Base-by-base conservation (phyloP, 2,888 invertebrate species). In the Tetranychus truncatus region DNA sequence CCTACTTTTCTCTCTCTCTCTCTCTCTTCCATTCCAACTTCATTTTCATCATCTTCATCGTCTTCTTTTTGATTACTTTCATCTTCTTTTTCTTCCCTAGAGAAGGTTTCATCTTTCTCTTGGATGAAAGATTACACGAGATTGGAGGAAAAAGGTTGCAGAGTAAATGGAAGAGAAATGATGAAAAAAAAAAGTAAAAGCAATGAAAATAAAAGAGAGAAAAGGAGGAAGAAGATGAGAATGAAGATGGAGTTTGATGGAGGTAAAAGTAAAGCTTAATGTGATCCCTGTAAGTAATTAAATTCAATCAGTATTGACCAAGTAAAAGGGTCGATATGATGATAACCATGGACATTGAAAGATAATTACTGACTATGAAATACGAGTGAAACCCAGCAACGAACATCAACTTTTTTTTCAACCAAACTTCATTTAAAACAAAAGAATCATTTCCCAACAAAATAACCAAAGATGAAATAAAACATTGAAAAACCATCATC, bases 11-110 rank as follows among this genome's bases (percentile, higher is more conserved):
- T 69, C 69, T 69, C 18, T 69, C 5, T 69, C 69, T 18, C 24
- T 20, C 69, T 20, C 20, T 20, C 18, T 15, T 24, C 11, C 69
- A 69, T 20, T 11, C n/a, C n/a, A 15, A 11, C 24, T 9, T 11
- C 15, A 24, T 11, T 69, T 69, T 24, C n/a, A 34, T 69, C 69
- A 15, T 24, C n/a, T 4, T 69, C 69, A 9, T 24, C 69, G 11
- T 69, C 69, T 24, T 20, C 55, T 55, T 55, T 55, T 15, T 55
- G 55, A 55, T 55, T 55, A 55, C 55, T 55, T 55, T 55, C 55
- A 20, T 24, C 69, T 69, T 69, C 69, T n/a, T 69, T 69, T 24
- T 24, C 69, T 69, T 20, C 24, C 24, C 55, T 55, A 69, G 69
- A 69, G 69, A 24, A 20, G 24, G 21, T 69, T 69, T 69, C 69